These are phyloP conservation scores for Protaetia brevitarsis DNA, from an alignment of 1,140 invertebrate genomes.

Conservation along the genomic window DNA sequence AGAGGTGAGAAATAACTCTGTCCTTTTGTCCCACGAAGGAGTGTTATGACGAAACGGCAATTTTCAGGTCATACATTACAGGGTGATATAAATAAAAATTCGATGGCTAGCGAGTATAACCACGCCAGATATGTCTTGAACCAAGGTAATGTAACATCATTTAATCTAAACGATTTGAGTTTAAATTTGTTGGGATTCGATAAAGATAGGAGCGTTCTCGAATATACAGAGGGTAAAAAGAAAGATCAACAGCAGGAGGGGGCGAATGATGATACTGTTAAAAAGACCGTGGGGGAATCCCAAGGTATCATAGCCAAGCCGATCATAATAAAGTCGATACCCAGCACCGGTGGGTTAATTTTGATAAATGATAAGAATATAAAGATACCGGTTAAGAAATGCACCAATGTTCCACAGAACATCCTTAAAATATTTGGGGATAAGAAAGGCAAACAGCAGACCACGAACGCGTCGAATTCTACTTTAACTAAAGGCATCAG, in stretches of 20 bases:
- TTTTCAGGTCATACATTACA: too few relatives aligned
- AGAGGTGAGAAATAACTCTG: too few relatives aligned
- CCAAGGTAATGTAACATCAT: constrained; percentile 10
- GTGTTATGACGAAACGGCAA: too few relatives aligned
- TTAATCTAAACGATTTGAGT: constrained; percentile 10
- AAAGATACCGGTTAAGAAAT: background rate
- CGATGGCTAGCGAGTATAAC: background rate
- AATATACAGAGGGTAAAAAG: background rate
- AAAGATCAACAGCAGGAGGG: background rate
- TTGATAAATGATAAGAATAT: background rate
- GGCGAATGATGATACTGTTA: background rate
- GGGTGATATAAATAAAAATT: background rate
- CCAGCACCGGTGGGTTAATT: background rate
- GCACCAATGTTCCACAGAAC: background rate
- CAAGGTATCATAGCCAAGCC: too few relatives aligned
- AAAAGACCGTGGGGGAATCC: too few relatives aligned
- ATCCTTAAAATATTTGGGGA: background rate
- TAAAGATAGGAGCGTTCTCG: constrained; percentile 1
- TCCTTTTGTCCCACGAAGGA: too few relatives aligned
- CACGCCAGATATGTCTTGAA: background rate
- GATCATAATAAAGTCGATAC: background rate
- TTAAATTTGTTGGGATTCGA: constrained; percentile 6
- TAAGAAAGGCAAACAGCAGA: background rate
- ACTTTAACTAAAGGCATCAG: background rate
- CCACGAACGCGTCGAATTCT: background rate